Evolutionary conservation across 2,888 invertebrate genomes (phyloP), one percentile per base, ranked within the genome.

Genomic region (Anticlea derivata): DNA sequence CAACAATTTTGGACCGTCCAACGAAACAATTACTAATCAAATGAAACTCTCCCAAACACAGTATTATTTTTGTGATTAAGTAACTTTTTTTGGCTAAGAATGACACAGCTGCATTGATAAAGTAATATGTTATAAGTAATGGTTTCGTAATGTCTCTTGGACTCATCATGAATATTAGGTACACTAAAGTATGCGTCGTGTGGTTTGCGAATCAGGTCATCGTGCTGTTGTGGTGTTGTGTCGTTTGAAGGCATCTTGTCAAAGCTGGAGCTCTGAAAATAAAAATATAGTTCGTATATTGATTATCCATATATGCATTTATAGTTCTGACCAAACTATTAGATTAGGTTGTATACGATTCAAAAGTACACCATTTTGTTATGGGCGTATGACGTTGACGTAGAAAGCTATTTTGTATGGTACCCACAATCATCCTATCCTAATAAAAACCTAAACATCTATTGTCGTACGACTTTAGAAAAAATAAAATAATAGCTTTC

Each of bases 211-310:
- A 78, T 90, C 88, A 89, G 76, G 79, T 78, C 74, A 73, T 84
- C 46, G 87, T 90, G 70, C 74, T 73, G 70, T 89, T 89, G 75
- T 79, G 79, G 55, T 75, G 78, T 61, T 81, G 80, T 55, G 81
- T 72, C 55, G 79, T 70, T 70, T 87, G 89, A 31, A 88, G 73
- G 70, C 91, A 91, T 58, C 89, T 77, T 55, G 88, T 90, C 51
- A 91, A 82, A 57, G 86, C 83, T 27, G 89, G 90, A 47, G 91
- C 84, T 69, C 91, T 91, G 86, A 8, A 87, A 88, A 48, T 66
- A 65, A 77, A 78, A 71, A 56, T 57, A 58, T 43, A 26, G 27
- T 24, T 6, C 8, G 22, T 11, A 23, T 1, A 7, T 6, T 12
- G 8, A 5, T 5, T 10, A 8, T 29, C n/a, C 2, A n/a, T 26